Evolutionary conservation across 2,888 invertebrate species (phyloP).

Genomic region (Polyploca ridens): DNA sequence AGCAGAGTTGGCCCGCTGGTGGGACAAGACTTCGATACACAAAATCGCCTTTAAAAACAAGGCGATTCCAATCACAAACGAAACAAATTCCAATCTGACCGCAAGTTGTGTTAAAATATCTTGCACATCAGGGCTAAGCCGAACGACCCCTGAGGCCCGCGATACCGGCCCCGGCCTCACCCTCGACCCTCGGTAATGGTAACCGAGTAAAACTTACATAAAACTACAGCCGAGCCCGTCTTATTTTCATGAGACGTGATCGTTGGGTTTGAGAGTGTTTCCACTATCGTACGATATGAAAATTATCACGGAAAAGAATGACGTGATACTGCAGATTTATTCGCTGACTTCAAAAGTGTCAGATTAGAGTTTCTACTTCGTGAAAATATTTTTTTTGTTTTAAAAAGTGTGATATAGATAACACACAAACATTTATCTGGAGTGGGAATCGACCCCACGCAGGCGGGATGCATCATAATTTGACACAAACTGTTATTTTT

Average conservation of each 20-base stretch:
- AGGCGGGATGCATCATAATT: too few species aligned
- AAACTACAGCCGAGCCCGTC: conserved; percentile 19
- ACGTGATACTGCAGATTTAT: too few species aligned
- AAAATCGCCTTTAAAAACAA: background rate
- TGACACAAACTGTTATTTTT: too few species aligned
- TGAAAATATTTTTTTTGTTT: too few species aligned
- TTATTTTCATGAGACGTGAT: conserved; percentile 18
- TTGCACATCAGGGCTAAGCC: conserved; percentile 1
- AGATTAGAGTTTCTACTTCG: too few species aligned
- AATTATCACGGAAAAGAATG: background rate
- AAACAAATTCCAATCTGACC: background rate
- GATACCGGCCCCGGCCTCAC: conserved; percentile 10
- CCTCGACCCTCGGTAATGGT: conserved; percentile 25
- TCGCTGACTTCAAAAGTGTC: too few species aligned
- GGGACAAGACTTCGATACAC: background rate
- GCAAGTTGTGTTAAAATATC: background rate
- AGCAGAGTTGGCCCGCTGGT: too few species aligned
- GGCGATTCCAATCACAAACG: background rate
- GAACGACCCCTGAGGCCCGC: background rate
- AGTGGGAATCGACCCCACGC: too few species aligned
- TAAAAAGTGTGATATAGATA: too few species aligned
- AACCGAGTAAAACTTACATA: conserved; percentile 33
- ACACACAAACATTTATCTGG: too few species aligned
- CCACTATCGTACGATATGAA: background rate
- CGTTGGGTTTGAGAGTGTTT: background rate